Percentiles rank a stretch among this genome's conserved stretches.
Conservation (phyloP, 2,113 vertebrate genomes). For the Suricata suricatta region DNA sequence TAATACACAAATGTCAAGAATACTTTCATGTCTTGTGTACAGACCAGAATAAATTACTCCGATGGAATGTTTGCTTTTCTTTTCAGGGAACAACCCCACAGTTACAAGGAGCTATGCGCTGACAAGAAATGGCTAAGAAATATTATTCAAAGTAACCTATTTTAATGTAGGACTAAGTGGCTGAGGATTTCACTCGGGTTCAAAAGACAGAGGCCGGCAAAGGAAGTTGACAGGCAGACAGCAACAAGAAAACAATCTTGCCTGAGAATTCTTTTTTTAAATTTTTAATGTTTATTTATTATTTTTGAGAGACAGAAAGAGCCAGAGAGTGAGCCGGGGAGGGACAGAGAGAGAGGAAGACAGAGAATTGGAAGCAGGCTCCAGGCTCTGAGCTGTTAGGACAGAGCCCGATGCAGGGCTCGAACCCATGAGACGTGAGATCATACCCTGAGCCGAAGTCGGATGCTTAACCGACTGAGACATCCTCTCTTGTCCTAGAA, state of each 20-base stretch:
- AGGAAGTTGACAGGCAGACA: constrained; percentile 20
- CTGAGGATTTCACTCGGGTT: constrained; percentile 6
- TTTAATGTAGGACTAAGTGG: constrained; percentile 42
- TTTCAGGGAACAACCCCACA: constrained; percentile 49
- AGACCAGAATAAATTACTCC: constrained; percentile 57
- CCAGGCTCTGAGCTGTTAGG: too few relatives aligned
- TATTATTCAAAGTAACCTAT: constrained; percentile 64
- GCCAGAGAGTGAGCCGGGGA: too few relatives aligned
- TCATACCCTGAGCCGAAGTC: too few relatives aligned
- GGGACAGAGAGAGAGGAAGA: too few relatives aligned
- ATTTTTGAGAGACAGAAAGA: too few relatives aligned
- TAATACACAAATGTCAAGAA: constrained; percentile 66
- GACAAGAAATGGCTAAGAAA: constrained; percentile 57
- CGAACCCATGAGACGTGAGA: too few relatives aligned
- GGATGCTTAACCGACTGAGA: too few relatives aligned
- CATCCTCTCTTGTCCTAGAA: constrained; percentile 1
- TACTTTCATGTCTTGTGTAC: constrained; percentile 54
- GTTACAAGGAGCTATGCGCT: constrained; percentile 55
- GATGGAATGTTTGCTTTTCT: constrained; percentile 60
- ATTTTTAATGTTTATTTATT: too few relatives aligned
- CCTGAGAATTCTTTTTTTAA: constrained; percentile 3
- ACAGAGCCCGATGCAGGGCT: too few relatives aligned
- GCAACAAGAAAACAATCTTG: background rate
- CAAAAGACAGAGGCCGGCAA: constrained; percentile 51
- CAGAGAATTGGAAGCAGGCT: too few relatives aligned